phyloP scores from a whole-genome alignment of 2,113 vertebrate genomes.

The Clarias magur region DNA sequence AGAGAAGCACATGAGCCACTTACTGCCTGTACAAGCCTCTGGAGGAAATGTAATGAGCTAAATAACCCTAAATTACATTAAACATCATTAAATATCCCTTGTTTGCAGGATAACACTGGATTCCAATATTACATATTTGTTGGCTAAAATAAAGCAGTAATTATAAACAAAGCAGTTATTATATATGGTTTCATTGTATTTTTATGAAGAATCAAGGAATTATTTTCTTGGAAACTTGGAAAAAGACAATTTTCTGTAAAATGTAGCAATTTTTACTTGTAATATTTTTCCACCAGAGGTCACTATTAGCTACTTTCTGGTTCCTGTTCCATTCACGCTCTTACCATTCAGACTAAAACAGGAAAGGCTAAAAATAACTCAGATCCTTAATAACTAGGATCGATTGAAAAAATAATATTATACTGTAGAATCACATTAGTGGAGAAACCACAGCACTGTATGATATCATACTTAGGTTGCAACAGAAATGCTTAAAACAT shows the following conservation, averaged over 20 bases:
- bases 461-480: no score
- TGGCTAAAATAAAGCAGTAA: background rate
- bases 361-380: background rate
- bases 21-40: no score
- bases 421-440: no score
- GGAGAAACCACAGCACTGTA: no score
- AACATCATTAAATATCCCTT: no score
- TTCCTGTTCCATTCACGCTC: background rate
- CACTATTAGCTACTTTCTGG: background rate
- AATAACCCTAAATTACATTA: no score
- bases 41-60: no score
- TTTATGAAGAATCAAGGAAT: background rate
- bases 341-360: background rate
- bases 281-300: conserved; percentile 19
- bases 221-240: background rate
- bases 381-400: background rate
- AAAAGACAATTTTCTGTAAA: background rate
- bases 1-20: no score
- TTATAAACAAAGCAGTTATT: background rate
- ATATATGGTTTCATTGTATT: background rate
- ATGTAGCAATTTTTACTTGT: background rate
- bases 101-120: no score
- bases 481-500: no score
- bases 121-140: background rate
- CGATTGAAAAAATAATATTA: no score